Evolutionary conservation across 2,113 vertebrate species (phyloP), one percentile per base, ranked within the genome.

Genomic region (Bothrops jararaca): DNA sequence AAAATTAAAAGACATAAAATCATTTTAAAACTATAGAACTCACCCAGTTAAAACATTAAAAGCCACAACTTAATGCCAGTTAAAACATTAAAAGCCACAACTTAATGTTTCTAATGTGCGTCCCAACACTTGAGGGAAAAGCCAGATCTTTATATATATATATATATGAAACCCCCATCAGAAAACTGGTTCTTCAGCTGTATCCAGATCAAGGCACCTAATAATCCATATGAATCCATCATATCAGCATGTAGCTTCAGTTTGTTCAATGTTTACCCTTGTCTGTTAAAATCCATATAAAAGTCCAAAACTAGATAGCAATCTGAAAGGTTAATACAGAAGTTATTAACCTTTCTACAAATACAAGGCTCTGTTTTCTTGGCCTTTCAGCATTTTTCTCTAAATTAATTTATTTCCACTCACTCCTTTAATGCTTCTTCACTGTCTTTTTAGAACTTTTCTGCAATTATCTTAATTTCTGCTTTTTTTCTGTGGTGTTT

Each of bases 371-470:
- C 74, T 39, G 5, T 92, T 93, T 90, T 95, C 42, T 92, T 92
- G 15, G 85, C n/a, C 74, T 94, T 86, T n/a, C 54, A 58, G 24
- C 86, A 86, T 4, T 93, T 8, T 3, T 95, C 11, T 94, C 48
- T 94, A 57, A 45, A 34, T 69, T 94, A 8, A 20, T 86, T 3
- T 97, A 95, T 96, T 97, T 96, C 94, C 93, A 92, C 96, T 97
- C 93, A 97, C 97, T 98, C 97, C 97, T 98, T 98, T 98, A 98
- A 97, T 97, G 97, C 97, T 98, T 97, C 97, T 95, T 93, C 8
- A 89, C 90, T 39, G 90, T 93, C 20, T 94, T 92, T 96, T 96
- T 96, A 92, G 92, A 29, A 58, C 94, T 80, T 64, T 48, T 86
- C 94, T 52, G 54, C 85, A 3, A 91, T 94, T 95, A 94, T 86